phyloP scores from a whole-genome alignment of 2,113 vertebrate genomes.

The Gymnarchus niloticus region DNA sequence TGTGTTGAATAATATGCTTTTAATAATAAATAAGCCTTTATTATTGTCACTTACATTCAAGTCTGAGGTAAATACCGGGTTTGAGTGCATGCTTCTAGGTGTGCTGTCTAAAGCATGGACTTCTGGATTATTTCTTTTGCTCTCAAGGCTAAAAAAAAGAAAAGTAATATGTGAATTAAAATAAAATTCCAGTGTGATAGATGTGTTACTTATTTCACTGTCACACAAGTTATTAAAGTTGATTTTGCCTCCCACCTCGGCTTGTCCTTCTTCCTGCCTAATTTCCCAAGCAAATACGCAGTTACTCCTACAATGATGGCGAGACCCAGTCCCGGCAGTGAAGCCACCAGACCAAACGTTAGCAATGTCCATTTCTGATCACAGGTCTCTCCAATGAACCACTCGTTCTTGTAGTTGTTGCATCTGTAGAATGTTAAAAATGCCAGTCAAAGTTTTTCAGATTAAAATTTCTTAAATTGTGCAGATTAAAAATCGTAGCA shows the following conservation, averaged over 20 bases:
- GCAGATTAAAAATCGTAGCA: too few relatives aligned
- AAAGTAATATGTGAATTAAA: neutral
- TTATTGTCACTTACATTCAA: constrained; percentile 28
- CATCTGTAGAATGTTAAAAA: constrained; percentile 30
- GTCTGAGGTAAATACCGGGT: constrained; percentile 33
- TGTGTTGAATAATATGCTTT: too few relatives aligned
- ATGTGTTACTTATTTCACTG: neutral
- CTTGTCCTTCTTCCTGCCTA: neutral
- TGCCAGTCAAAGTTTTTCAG: too few relatives aligned
- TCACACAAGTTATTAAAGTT: neutral
- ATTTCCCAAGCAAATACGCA: neutral
- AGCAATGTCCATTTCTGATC: constrained; percentile 32
- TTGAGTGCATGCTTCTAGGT: constrained; percentile 8
- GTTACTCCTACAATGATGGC: constrained; percentile 33
- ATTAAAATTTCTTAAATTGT: too few relatives aligned
- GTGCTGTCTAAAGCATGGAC: neutral
- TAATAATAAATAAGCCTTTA: neutral
- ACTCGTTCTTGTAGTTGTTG: constrained; percentile 29
- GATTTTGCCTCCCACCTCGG: neutral
- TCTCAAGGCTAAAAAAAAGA: neutral
- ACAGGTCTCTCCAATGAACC: constrained; percentile 34
- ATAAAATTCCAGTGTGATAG: too few relatives aligned
- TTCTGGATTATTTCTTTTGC: neutral
- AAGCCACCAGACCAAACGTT: constrained; percentile 39
- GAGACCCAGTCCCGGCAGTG: constrained; percentile 37